phyloP scores from a whole-genome alignment of 2,797 vertebrate genomes.

The Urocyon cinereoargenteus region DNA sequence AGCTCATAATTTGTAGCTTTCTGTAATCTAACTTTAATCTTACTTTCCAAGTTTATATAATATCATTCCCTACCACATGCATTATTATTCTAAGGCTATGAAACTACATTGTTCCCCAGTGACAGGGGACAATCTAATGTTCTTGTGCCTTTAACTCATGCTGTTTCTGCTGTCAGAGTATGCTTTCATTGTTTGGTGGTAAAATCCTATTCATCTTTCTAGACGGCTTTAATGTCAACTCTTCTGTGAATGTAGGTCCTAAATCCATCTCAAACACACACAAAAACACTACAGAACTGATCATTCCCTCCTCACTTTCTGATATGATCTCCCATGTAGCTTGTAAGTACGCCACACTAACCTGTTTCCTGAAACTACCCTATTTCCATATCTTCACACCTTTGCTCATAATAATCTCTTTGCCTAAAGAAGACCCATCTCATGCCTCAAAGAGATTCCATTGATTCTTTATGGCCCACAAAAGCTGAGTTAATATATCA shows the following conservation, averaged over 20 bases:
- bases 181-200: not conserved
- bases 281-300: not conserved
- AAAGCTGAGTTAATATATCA: not conserved
- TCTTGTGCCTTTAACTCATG: not conserved
- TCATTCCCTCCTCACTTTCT: not conserved
- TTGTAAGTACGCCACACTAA: not conserved
- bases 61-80: not conserved
- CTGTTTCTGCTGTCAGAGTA: not conserved
- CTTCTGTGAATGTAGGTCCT: not conserved
- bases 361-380: not conserved
- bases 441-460: not conserved
- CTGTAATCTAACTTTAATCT: not conserved
- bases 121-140: not conserved
- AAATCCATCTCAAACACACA: not conserved
- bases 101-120: not conserved
- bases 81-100: not conserved
- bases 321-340: not conserved
- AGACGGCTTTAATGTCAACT: not conserved
- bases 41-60: not conserved
- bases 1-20: conserved; percentile 18
- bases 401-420: not conserved
- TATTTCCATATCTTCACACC: not conserved
- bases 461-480: not conserved
- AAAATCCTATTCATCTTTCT: conserved; percentile 7
- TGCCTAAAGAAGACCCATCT: not conserved